Evolutionary conservation across 2,888 invertebrate genomes (phyloP), one percentile per base, ranked within the genome.

Genomic region (Craniophora ligustri): DNA sequence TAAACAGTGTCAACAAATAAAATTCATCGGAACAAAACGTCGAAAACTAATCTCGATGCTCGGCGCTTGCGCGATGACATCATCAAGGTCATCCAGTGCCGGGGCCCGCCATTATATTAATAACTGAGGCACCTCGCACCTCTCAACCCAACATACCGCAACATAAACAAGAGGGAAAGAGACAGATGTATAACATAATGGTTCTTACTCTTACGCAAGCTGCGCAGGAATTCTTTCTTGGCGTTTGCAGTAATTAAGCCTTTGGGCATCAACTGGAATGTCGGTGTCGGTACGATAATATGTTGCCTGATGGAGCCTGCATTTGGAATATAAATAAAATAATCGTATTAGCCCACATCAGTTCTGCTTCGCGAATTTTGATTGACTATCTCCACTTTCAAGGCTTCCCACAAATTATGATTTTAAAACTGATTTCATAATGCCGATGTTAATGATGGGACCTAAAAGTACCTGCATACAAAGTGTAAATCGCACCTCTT

Each of bases 1-100:
- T 63, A 64, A 75, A 76, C 70, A 72, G 67, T 60, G 55, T 66
- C 64, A 64, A 72, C 70, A 68, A 68, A 72, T 72, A 67, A 56
- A 75, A 72, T 68, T 68, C 65, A 67, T 66, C 54, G 63, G 36
- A 72, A 68, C 59, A 69, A 39, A 58, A 44, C 65, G 75, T 79
- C 79, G 78, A 82, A 83, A 85, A 82, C 82, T 84, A 79, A 86
- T 80, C 79, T 72, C 75, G 59, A 61, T 59, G 75, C 76, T 75
- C 73, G 78, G 78, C 61, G 75, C 76, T 75, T 73, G 78, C 78
- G 76, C 70, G 83, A 81, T 91, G 88, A 91, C 89, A 88, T 91
- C 91, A 91, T 68, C 91, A 91, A 91, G 91, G 91, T 81, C 87
- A 79, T 61, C 86, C 68, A 72, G 86, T 85, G 79, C 81, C 77